Evolutionary conservation across 37 sponge, comb jelly and placozoan genomes (phyloP), one percentile per base, ranked within the genome.

Genomic region (Corticium candelabrum): DNA sequence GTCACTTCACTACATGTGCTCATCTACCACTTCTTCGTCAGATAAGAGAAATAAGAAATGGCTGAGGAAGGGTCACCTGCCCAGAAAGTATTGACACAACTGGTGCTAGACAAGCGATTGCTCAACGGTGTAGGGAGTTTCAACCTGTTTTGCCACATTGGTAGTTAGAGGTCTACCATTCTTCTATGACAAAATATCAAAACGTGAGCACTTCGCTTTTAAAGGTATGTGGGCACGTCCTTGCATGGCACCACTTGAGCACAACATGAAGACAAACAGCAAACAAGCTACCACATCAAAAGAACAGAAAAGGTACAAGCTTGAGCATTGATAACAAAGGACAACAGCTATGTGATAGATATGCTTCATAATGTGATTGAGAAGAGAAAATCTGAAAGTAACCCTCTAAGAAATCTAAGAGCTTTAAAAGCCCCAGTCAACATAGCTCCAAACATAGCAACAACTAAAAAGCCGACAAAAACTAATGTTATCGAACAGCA

Each of bases 1-100:
- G 37, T 5, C 34, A 69, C 30, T 80, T 80, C 34, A 29, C 3
- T 27, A 76, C 35, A 35, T 68, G 73, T 75, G 74, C 74, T 2
- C 70, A 68, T 68, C 39, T 50, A 21, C 7, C 34, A 33, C 40
- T 40, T 39, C 40, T 29, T 41, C 78, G 1, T 1, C 40, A 67
- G 78, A 77, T 35, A 32, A 50, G 31, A 41, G 1, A 0, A 32
- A 77, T 2, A 1, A 35, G 1, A 77, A 68, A 2, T 78, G 38
- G 79, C 79, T 78, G 1, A 1, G n/a, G 68, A 62, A 1, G 3
- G 35, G n/a, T 43, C 57, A 30, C 68, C 1, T 2, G 3, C 79
- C 34, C 79, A 78, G 30, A 34, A 78, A 3, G 79, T 35, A 2
- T 31, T 78, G 3, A 57, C 1, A 1, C 1, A 1, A 0, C 1